Evolutionary conservation across 2,888 invertebrate genomes (phyloP).

Genomic region (Aphidoletes aphidimyza): DNA sequence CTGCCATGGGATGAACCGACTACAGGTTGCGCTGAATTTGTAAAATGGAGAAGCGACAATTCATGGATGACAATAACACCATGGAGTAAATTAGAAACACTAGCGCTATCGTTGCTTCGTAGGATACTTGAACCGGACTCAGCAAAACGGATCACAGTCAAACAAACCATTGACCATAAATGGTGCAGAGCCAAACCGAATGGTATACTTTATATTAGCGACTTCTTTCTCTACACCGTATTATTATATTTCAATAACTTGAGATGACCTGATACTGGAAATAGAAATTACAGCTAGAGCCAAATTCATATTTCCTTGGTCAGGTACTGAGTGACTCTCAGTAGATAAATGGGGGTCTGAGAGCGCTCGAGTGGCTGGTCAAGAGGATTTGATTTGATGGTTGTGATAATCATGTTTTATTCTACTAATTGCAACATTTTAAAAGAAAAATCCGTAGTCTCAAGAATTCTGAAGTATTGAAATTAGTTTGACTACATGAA

Average conservation of each 20-base stretch:
- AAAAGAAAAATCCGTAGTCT: background rate
- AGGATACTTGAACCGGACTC: conserved; percentile 79
- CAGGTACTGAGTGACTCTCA: conserved; percentile 93
- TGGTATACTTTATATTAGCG: too few species aligned
- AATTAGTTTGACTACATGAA: conserved; percentile 8
- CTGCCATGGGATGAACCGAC: conserved; percentile 94
- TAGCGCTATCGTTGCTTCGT: conserved; percentile 79
- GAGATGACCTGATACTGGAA: too few species aligned
- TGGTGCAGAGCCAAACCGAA: conserved; percentile 73
- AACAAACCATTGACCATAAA: conserved; percentile 77
- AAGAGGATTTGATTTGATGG: conserved; percentile 58
- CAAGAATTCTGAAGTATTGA: too few species aligned
- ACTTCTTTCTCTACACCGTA: too few species aligned
- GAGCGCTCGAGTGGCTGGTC: conserved; percentile 66
- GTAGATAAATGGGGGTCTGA: conserved; percentile 66
- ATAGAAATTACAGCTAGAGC: too few species aligned
- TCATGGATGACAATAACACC: conserved; percentile 75
- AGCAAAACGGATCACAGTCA: conserved; percentile 73
- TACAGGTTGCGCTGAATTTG: conserved; percentile 76
- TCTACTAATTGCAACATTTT: background rate
- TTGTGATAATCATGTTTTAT: conserved; percentile 55
- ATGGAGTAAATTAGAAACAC: conserved; percentile 83
- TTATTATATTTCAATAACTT: too few species aligned
- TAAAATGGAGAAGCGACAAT: conserved; percentile 77
- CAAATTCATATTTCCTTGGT: conserved; percentile 67